Base-by-base conservation (phyloP, 2,113 vertebrate genomes). In the Poecilia latipinna region DNA sequence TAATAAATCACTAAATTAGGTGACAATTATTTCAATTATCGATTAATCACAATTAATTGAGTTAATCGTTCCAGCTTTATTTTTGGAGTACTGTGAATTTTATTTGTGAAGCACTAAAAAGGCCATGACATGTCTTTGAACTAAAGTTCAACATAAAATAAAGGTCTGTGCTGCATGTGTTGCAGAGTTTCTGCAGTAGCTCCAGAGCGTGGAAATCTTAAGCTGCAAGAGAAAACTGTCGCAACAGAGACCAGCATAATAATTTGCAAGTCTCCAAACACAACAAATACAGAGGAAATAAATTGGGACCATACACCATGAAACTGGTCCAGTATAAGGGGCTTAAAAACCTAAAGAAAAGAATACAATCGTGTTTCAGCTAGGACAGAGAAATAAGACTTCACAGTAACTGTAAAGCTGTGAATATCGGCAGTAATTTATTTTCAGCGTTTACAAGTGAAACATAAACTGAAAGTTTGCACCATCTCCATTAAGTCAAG, bases 151-250 rank as follows among this genome's bases (percentile, higher is more conserved):
- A 7, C 4, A 19, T 31, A 68, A 31, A 22, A 10, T 10, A 10
- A 62, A 57, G 29, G 4, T 24, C 60, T 65, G 64, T 7, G 12
- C 2, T 65, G 28, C 4, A 35, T 12, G 28, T 19, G n/a, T 65
- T 65, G 24, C 24, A 61, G 48, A 68, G 26, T 8, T 37, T 71
- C 19, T 77, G n/a, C 60, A 37, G 61, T 57, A 31, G 65, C 57
- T 72, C 65, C 22, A 37, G 29, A 42, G 37, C 26, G 57, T 15
- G 6, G 7, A 61, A 62, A 60, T 60, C 12, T 42, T 19, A 32
- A 44, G 4, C 26, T 73, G 51, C 69, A 42, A 61, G 29, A 57
- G 3, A 29, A 61, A 17, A 32, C 8, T 65, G 39, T 51, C 48
- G 42, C 66, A 51, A 68, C 44, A 71, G 44, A 17, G 67, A 68